Evolutionary conservation across 2,113 vertebrate species (phyloP).

Genomic region (Cathartes aura): DNA sequence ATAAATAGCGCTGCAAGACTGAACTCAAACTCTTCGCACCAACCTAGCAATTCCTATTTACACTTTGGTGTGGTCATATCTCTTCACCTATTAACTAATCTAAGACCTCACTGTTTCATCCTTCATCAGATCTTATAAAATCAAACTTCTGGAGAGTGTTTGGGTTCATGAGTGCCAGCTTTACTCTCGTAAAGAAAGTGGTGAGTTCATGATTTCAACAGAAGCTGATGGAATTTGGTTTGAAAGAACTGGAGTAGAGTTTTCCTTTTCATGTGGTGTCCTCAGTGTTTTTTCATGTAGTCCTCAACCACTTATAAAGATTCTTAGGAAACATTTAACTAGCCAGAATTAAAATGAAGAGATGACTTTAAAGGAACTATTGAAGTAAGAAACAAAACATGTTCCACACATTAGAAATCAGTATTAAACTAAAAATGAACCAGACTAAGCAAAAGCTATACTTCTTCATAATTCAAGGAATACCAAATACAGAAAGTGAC

Average conservation of each 20-base stretch:
- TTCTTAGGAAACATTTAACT: conserved; percentile 24
- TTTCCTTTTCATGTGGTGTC: background rate
- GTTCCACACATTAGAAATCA: background rate
- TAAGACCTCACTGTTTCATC: background rate
- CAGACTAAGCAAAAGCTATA: background rate
- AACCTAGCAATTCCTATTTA: background rate
- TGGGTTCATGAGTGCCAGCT: background rate
- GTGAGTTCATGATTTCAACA: conserved; percentile 48
- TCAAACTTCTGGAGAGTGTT: background rate
- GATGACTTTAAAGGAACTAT: background rate
- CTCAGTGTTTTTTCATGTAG: background rate
- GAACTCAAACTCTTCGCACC: background rate
- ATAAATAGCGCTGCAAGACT: background rate
- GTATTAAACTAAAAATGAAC: background rate
- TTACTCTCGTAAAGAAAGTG: conserved; percentile 20
- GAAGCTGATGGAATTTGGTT: conserved; percentile 42
- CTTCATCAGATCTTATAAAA: conserved; percentile 23
- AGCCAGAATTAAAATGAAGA: background rate
- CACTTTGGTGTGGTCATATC: background rate
- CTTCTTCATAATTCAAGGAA: background rate
- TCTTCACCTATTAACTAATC: background rate
- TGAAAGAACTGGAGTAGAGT: background rate
- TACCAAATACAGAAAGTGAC: background rate
- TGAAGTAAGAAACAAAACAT: background rate
- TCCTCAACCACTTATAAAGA: background rate